A percentile compares a stretch with the other conserved stretches of the same genome.
Evolutionary conservation across 2,113 vertebrate species (phyloP).

Genomic region (Scortum barcoo): DNA sequence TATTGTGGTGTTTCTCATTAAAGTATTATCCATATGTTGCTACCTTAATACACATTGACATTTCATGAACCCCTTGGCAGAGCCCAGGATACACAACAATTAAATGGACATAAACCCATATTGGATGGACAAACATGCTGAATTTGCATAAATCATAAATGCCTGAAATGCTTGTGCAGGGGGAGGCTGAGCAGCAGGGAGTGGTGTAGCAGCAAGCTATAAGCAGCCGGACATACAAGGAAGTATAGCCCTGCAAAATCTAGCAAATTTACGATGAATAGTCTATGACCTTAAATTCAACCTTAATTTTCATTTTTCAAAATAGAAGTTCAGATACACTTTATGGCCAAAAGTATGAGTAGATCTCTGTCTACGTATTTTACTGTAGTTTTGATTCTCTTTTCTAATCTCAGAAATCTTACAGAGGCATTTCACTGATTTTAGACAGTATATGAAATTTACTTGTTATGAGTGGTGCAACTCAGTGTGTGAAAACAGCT

Average conservation of each 20-base stretch:
- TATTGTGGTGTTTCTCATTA: neutral
- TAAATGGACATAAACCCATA: neutral
- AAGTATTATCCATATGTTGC: neutral
- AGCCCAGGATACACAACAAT: neutral
- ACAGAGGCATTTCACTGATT: neutral
- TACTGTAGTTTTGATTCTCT: too few relatives aligned
- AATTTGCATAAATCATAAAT: slow-evolving; percentile 16
- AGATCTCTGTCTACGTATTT: neutral
- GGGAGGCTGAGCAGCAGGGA: slow-evolving; percentile 9
- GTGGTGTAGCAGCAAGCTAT: neutral
- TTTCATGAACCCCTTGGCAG: neutral
- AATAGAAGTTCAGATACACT: too few relatives aligned
- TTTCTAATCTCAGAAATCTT: neutral
- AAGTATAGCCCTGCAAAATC: neutral
- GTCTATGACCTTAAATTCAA: neutral
- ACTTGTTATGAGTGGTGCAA: too few relatives aligned
- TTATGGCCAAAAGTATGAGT: neutral
- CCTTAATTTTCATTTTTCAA: neutral
- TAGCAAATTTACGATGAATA: neutral
- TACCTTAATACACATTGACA: neutral
- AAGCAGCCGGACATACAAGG: neutral
- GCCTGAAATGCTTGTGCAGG: neutral
- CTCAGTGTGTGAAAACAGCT: too few relatives aligned
- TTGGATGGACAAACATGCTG: slow-evolving; percentile 16
- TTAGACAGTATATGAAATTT: neutral